A percentile compares a stretch with the other conserved stretches of the same genome.
Evolutionary conservation across 2,888 invertebrate species (phyloP).

Genomic region (Invenusta paracnida): DNA sequence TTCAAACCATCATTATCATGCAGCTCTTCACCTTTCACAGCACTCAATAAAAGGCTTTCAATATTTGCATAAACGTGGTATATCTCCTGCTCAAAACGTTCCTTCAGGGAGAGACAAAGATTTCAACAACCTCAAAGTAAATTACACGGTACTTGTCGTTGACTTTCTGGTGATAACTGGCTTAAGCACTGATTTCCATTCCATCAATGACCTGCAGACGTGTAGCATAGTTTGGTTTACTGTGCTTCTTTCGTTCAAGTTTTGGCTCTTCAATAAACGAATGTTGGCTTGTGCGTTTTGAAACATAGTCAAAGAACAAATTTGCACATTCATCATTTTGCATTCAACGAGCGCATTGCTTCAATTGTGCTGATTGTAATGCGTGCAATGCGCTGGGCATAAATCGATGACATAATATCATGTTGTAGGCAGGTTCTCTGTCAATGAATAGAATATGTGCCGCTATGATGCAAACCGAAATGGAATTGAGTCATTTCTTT

Average conservation of each 20-base stretch:
- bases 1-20: not conserved
- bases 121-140: not conserved
- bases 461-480: too few relatives aligned
- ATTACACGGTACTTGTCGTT: not conserved
- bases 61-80: not conserved
- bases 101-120: not conserved
- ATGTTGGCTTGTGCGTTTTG: not conserved
- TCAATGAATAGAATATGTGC: not conserved
- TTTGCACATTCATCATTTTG: not conserved
- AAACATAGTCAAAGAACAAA: not conserved
- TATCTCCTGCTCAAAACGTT: not conserved
- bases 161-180: not conserved
- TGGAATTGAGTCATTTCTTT: not conserved
- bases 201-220: not conserved
- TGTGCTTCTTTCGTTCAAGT: not conserved
- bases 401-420: not conserved
- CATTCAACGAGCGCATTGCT: not conserved
- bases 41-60: not conserved
- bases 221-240: not conserved
- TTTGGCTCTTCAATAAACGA: not conserved
- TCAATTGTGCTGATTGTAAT: not conserved
- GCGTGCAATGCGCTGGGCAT: not conserved
- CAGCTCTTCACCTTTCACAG: not conserved
- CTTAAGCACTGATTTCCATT: not conserved
- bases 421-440: not conserved